Evolutionary conservation across 2,888 invertebrate genomes (phyloP), one percentile per base, ranked within the genome.

Genomic region (Schrankia costaestrigalis): DNA sequence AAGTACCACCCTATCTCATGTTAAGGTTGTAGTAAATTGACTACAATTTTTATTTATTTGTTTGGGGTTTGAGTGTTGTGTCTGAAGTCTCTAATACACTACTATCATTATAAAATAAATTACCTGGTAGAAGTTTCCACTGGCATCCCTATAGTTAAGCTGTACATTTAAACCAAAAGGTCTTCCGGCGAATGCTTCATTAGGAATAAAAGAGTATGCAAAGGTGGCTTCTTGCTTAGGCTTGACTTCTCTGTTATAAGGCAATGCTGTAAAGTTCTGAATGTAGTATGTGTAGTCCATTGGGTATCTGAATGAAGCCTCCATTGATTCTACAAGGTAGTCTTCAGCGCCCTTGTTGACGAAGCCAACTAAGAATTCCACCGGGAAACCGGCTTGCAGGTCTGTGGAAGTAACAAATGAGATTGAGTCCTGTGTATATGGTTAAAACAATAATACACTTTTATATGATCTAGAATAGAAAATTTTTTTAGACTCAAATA

Each of bases 271-370:
- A 88, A 99, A 99, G 87, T 99, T 99, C 85, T 99, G 98, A 55
- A 99, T 97, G 86, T 95, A 96, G 85, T 97, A 99, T 56, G 94
- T 97, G 87, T 97, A 99, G 84, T 99, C 99, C 94, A 98, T 96
- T 5, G 99, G 98, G 74, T 99, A 99, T 58, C 98, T 94, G 92
- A 99, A 98, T 0, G 99, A 98, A 0, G 98, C 98, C 66, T 99
- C 99, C 71, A 99, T 90, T 3, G 94, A 93, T 72, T 99, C 98
- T 11, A 99, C 91, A 12, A 94, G 81, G 69, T 98, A 98, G 56
- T 98, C 97, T 56, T 94, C 92, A 39, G 93, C 90, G 27, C 98
- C 99, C 71, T 96, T 96, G 89, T 99, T 99, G 33, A 93, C 92
- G 85, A 99, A 98, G 11, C 99, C 98, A 44, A 99, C 96, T 1